phyloP scores from a whole-genome alignment of 2,888 invertebrate species.

The Gastrophysa polygoni region DNA sequence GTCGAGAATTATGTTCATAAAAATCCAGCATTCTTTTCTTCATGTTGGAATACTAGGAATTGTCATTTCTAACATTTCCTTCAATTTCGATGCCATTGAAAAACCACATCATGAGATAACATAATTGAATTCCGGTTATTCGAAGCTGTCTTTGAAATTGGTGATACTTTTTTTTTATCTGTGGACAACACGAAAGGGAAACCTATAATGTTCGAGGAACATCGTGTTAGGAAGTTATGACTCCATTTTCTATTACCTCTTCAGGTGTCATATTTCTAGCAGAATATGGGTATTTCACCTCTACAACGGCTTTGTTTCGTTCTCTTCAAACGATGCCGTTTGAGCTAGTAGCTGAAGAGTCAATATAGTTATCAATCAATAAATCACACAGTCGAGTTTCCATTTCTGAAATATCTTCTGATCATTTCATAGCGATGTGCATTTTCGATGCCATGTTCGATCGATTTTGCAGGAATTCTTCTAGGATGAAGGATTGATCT shows the following conservation, averaged over 20 bases:
- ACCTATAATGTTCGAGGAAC: too few relatives aligned
- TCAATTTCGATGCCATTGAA: conserved; percentile 37
- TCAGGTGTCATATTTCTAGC: conserved; percentile 33
- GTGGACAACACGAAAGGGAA: conserved; percentile 36
- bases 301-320: conserved; percentile 29
- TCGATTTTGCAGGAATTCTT: too few relatives aligned
- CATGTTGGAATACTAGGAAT: conserved; percentile 38
- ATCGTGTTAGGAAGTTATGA: conserved; percentile 28
- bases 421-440: conserved; percentile 35
- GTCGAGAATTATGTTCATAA: conserved; percentile 41
- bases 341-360: conserved; percentile 41
- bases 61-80: conserved; percentile 34
- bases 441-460: conserved; percentile 14
- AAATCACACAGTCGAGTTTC: conserved; percentile 37
- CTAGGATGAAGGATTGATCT: too few relatives aligned
- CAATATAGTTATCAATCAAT: conserved; percentile 35
- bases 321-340: conserved; percentile 39
- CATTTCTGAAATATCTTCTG: conserved; percentile 30
- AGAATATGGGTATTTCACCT: conserved; percentile 45
- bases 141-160: conserved; percentile 44
- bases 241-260: conserved; percentile 33
- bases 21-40: conserved; percentile 40
- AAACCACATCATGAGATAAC: conserved; percentile 44
- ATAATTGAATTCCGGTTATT: conserved; percentile 35
- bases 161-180: conserved; percentile 39